These are phyloP conservation scores for Eupithecia vulgata DNA, from an alignment of 2,888 invertebrate genomes.

Conservation along the genomic window DNA sequence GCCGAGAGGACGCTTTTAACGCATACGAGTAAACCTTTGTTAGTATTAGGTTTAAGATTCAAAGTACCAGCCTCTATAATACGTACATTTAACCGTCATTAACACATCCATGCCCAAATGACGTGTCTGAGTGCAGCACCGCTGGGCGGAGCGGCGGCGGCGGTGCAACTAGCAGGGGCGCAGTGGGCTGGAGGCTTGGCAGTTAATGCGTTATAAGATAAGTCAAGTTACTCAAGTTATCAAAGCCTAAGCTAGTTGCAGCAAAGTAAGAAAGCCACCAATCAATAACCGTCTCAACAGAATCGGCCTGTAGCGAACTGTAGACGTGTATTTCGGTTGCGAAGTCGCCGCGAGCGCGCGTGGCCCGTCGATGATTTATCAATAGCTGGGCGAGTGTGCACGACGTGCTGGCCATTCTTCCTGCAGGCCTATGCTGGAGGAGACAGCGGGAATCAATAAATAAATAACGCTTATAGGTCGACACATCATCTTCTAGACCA, in stretches of 20 bases:
- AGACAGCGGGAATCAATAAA: constrained; percentile 10
- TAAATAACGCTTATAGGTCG: not conserved
- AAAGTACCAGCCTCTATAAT: too few species aligned
- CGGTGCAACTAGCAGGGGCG: too few species aligned
- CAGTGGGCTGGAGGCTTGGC: too few species aligned
- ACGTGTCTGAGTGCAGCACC: too few species aligned
- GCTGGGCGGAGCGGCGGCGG: too few species aligned
- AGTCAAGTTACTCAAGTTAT: not conserved
- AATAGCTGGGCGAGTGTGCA: constrained; percentile 73
- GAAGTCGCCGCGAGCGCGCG: constrained; percentile 72
- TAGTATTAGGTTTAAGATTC: too few species aligned
- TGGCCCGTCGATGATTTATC: constrained; percentile 80
- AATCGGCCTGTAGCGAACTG: not conserved
- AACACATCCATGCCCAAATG: too few species aligned
- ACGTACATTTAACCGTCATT: too few species aligned
- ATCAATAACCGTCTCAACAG: constrained; percentile 5
- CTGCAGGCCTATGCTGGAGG: constrained; percentile 45
- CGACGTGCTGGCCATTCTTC: constrained; percentile 66
- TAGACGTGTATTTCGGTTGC: constrained; percentile 64
- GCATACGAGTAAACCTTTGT: too few species aligned
- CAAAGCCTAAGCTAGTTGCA: not conserved
- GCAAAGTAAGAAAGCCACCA: not conserved
- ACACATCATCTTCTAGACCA: not conserved
- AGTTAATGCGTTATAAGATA: too few species aligned
- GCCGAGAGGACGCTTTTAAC: too few species aligned